A percentile compares a stretch with the other conserved stretches of the same genome.
phyloP scores from a whole-genome alignment of 1,140 invertebrate genomes.

The Ceratosolen fusciceps region DNA sequence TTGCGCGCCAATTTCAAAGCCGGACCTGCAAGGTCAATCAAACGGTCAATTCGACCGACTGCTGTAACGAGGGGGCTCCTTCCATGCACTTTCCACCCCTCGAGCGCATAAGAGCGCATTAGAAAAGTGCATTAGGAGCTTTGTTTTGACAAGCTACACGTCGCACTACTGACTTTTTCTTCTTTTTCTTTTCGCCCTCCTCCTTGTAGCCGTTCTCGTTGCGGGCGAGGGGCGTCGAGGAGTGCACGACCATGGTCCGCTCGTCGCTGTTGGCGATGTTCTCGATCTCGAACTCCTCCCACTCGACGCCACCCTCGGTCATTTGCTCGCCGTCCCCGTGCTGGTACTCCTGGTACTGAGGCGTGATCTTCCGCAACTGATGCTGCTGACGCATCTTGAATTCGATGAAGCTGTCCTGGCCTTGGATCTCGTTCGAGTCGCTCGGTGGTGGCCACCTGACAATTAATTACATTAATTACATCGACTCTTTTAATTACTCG shows the following conservation, averaged over 20 bases:
- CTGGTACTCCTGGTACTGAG: conserved; percentile 73
- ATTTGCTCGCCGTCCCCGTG: conserved; percentile 62
- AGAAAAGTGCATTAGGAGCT: too few relatives aligned
- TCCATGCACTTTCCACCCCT: too few relatives aligned
- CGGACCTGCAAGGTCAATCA: conserved; percentile 58
- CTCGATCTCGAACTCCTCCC: conserved; percentile 87
- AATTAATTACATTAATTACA: conserved; percentile 2
- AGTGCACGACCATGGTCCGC: conserved; percentile 55
- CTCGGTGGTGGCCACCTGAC: conserved; percentile 94
- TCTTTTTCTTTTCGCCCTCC: conserved; percentile 68
- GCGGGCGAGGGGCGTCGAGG: conserved; percentile 52
- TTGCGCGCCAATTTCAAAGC: conserved; percentile 84
- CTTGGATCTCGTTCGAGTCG: conserved; percentile 76
- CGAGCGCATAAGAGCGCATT: too few relatives aligned
- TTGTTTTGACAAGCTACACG: too few relatives aligned
- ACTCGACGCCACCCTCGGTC: conserved; percentile 77
- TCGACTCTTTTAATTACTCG: too few relatives aligned
- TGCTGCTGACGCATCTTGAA: conserved; percentile 86
- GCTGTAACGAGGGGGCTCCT: too few relatives aligned
- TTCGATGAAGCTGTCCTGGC: conserved; percentile 84
- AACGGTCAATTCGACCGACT: conserved; percentile 33
- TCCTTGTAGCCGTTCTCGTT: conserved; percentile 69
- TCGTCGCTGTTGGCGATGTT: conserved; percentile 65
- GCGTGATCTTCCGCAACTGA: conserved; percentile 82
- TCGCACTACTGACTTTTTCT: conserved; percentile 67